Percentiles rank a stretch among this genome's conserved stretches.
Conservation (phyloP, 2,113 vertebrate species). For the Garra rufa region DNA sequence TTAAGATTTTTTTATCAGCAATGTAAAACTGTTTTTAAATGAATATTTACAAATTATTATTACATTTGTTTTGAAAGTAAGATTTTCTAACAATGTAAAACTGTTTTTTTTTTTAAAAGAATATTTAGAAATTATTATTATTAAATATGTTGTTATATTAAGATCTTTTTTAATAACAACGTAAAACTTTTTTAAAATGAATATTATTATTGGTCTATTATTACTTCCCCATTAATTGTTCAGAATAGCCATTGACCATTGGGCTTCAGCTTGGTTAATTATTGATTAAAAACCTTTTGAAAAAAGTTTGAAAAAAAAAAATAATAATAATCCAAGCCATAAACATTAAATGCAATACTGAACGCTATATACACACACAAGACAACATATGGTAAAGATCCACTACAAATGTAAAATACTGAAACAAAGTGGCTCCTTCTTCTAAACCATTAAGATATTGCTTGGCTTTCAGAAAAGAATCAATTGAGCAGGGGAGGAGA, state of each 20-base stretch:
- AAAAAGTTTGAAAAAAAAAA: no score
- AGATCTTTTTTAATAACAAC: no score
- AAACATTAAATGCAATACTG: not conserved
- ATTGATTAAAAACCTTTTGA: no score
- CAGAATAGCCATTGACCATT: not conserved
- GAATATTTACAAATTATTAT: not conserved
- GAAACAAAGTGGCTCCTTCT: conserved; percentile 8
- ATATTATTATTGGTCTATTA: not conserved
- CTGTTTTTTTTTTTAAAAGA: not conserved
- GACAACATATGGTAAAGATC: not conserved
- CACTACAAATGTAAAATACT: not conserved
- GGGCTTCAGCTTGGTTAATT: not conserved
- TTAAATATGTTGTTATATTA: no score
- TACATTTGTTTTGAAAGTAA: no score
- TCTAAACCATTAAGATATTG: not conserved
- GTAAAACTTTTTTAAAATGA: not conserved
- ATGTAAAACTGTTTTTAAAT: not conserved
- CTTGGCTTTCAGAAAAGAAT: not conserved
- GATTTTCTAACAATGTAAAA: not conserved
- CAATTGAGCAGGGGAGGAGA: not conserved
- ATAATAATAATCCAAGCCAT: no score
- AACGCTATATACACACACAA: not conserved
- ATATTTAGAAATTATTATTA: no score
- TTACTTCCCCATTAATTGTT: not conserved
- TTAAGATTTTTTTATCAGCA: not conserved